These are phyloP conservation scores for Chelonia mydas DNA, from an alignment of 2,797 vertebrate species.

Conservation along the genomic window DNA sequence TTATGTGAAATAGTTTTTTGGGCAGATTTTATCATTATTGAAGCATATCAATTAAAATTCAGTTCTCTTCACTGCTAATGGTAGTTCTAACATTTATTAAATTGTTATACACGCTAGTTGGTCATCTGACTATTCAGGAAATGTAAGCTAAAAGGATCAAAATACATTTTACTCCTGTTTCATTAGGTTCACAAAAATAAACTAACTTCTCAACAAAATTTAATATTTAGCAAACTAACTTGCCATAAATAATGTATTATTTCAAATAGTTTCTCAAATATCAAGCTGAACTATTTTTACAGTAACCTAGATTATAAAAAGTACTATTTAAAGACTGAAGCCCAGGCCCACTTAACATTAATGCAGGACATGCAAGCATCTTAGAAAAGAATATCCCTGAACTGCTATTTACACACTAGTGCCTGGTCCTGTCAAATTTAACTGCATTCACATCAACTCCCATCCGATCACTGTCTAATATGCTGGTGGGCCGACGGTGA, in stretches of 20 bases:
- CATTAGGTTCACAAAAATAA: background rate
- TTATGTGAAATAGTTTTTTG: background rate
- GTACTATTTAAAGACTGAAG: conserved; percentile 33
- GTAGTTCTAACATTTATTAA: background rate
- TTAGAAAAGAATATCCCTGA: conserved; percentile 30
- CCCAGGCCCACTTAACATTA: conserved; percentile 55
- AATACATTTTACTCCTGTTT: conserved; percentile 62
- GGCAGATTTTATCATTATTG: background rate
- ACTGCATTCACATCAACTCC: conserved; percentile 76
- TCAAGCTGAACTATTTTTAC: background rate
- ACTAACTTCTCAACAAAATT: conserved; percentile 40
- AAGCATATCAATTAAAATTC: background rate
- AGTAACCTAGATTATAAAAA: background rate
- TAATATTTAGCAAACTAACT: conserved; percentile 50
- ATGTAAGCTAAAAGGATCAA: conserved; percentile 55
- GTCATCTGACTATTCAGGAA: conserved; percentile 12
- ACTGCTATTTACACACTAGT: background rate
- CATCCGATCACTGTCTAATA: conserved; percentile 71
- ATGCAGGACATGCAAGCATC: conserved; percentile 69
- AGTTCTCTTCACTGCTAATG: background rate
- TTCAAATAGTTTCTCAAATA: conserved; percentile 28
- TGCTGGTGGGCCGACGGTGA: conserved; percentile 77
- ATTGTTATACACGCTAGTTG: background rate
- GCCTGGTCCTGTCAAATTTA: conserved; percentile 24
- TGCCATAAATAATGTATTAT: background rate